Base-by-base conservation (phyloP, 53 echinoderm and acorn worm genomes). In the Echinarachnius parma region DNA sequence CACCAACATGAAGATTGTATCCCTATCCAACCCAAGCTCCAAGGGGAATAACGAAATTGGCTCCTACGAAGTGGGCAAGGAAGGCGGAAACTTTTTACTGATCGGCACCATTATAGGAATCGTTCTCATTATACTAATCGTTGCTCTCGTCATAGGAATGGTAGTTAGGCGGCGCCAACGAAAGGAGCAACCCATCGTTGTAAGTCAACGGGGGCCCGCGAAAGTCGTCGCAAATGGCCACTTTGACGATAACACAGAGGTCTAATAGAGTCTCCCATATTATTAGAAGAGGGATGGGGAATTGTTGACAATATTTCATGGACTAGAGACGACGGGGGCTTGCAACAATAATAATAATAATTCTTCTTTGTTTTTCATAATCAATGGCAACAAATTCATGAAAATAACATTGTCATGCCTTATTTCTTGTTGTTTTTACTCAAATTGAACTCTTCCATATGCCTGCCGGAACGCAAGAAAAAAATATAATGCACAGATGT, bases 171-270 rank as follows among this genome's bases (percentile, higher is more conserved):
- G 84, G 34, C 87, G 91, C 62, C 59, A 66, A 24, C 45, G 59
- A n/a, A 44, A 47, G 13, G 19, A 64, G 3, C 21, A 47, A 28
- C 60, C 77, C 1, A 83, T 88, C 1, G 67, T 84, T 13, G 80
- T 83, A 23, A 34, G 37, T 5, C n/a, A n/a, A n/a, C 83, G 86
- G 4, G 88, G 98, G 19, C 54, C 54, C 50, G 77, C 86, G 19
- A 76, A 86, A 62, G 98, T 98, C 4, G 88, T 98, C 24, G 80
- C 87, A 18, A 68, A 75, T 19, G 76, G 62, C 24, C 81, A 88
- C 57, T 71, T 75, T 39, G 87, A 83, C 22, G 92, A 91, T 61
- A 98, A 91, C 76, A 96, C 96, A 31, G 96, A 96, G 60, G 96
- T 96, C 62, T 96, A 82, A 91, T n/a, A n/a, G n/a, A n/a, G n/a